Evolutionary conservation across 2,113 vertebrate species (phyloP), one percentile per base, ranked within the genome.

Genomic region (Serilophus lunatus): DNA sequence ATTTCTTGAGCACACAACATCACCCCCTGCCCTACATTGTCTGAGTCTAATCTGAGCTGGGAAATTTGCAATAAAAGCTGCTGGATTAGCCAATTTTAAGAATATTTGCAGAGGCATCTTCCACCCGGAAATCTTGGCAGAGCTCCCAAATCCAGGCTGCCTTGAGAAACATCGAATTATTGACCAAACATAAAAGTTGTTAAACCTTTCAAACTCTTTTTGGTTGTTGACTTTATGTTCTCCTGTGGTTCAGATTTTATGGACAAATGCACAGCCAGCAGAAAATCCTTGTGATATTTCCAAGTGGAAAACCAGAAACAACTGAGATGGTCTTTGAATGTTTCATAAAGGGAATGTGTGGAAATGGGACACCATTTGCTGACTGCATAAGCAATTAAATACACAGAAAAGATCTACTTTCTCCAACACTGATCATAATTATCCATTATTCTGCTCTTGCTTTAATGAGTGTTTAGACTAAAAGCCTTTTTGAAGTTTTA

Each of bases 401-500:
- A 60, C 68, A 59, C 38, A 71, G 86, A 64, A 92, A 88, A 88
- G 35, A 29, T 74, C 85, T 80, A 40, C 36, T 92, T 42, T 76
- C 26, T 53, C 86, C 59, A 92, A 5, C 64, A 17, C 42, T 56
- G 68, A 92, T 95, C 86, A 75, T 83, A 93, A 71, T 88, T 90
- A 92, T 68, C 75, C 88, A 56, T 90, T 93, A 20, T 64, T 90
- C 63, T 95, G 68, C 85, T 77, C 29, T 1, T 1, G 2, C 54
- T 81, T 92, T 92, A 93, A 92, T 78, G 91, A 83, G 86, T 82
- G 82, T 94, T 97, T 92, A 71, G 42, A 8, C 60, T 71, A 78
- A 93, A 95, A 95, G 69, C 72, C 35, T 83, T 59, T 54, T 85
- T 86, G 80, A 85, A 93, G 50, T 74, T 96, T 92, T 94, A 86